A percentile compares a stretch with the other conserved stretches of the same genome.
Evolutionary conservation across 2,888 invertebrate species (phyloP).

Genomic region (Chorisops tibialis): DNA sequence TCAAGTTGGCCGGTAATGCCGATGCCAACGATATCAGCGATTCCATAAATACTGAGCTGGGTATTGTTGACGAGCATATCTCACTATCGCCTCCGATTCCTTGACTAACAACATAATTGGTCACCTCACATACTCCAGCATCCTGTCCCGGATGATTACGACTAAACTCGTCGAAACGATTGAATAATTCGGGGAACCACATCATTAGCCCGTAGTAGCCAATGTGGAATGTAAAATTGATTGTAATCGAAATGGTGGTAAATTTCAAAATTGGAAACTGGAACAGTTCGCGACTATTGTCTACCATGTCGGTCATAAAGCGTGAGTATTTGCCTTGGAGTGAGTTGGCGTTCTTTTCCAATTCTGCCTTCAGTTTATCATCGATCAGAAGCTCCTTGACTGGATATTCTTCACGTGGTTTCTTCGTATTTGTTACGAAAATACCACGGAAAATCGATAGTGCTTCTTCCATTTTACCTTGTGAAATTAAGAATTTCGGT

Average conservation of each 20-base stretch:
- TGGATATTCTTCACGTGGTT: conserved; percentile 69
- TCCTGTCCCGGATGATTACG: conserved; percentile 63
- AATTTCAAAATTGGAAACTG: conserved; percentile 77
- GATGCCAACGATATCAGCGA: conserved; percentile 83
- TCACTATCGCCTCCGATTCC: conserved; percentile 60
- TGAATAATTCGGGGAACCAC: conserved; percentile 96
- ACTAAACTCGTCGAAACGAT: conserved; percentile 80
- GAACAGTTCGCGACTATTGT: conserved; percentile 79
- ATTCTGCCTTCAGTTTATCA: conserved; percentile 52
- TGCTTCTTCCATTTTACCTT: conserved; percentile 76
- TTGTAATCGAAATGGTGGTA: conserved; percentile 78
- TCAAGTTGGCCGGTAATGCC: conserved; percentile 79
- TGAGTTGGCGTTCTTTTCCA: conserved; percentile 52
- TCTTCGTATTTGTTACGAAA: conserved; percentile 77
- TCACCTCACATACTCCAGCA: conserved; percentile 73
- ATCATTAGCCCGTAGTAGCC: conserved; percentile 95
- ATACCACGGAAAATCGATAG: conserved; percentile 77
- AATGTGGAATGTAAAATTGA: conserved; percentile 91
- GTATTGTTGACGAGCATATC: conserved; percentile 69
- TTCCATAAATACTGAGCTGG: conserved; percentile 77
- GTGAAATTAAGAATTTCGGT: conserved; percentile 80
- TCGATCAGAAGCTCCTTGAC: conserved; percentile 68
- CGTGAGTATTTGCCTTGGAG: conserved; percentile 65
- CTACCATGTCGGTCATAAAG: conserved; percentile 73
- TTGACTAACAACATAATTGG: conserved; percentile 67